Conservation (phyloP, 2,113 vertebrate genomes). For the Cariama cristata region DNA sequence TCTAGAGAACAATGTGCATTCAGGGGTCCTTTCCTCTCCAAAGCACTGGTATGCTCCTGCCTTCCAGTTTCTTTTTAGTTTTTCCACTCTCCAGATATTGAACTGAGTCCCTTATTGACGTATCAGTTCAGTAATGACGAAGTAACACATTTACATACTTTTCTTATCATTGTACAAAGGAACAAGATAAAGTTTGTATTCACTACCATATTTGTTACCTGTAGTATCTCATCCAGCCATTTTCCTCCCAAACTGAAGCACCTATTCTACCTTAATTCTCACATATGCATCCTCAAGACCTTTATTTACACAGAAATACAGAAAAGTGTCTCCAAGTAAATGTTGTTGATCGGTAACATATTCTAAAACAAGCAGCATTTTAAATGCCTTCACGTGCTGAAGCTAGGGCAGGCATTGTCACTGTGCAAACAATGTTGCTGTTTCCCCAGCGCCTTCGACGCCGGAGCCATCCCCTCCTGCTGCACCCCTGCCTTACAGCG, state of each 20-base stretch:
- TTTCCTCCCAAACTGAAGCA: not conserved
- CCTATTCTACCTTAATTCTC: not conserved
- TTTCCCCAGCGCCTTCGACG: too few species aligned
- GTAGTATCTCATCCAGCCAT: not conserved
- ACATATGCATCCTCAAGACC: too few species aligned
- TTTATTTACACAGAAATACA: not conserved
- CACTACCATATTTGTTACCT: not conserved
- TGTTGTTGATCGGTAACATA: not conserved
- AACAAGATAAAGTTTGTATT: not conserved
- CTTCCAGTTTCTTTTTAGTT: not conserved
- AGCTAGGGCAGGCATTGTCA: not conserved
- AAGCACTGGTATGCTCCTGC: not conserved
- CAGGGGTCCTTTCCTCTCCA: not conserved
- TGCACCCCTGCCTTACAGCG: conserved; percentile 41
- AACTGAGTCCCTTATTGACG: not conserved
- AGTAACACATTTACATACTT: not conserved
- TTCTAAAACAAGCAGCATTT: not conserved
- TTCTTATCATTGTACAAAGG: not conserved
- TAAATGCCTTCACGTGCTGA: not conserved
- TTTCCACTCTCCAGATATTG: not conserved
- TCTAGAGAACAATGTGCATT: fast-evolving
- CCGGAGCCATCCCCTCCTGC: too few species aligned
- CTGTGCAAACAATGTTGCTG: too few species aligned
- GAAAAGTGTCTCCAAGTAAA: not conserved
- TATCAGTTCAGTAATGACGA: not conserved